These are phyloP conservation scores for Phalacrocorax pelagicus DNA, from an alignment of 2,113 vertebrate genomes.

Conservation along the genomic window DNA sequence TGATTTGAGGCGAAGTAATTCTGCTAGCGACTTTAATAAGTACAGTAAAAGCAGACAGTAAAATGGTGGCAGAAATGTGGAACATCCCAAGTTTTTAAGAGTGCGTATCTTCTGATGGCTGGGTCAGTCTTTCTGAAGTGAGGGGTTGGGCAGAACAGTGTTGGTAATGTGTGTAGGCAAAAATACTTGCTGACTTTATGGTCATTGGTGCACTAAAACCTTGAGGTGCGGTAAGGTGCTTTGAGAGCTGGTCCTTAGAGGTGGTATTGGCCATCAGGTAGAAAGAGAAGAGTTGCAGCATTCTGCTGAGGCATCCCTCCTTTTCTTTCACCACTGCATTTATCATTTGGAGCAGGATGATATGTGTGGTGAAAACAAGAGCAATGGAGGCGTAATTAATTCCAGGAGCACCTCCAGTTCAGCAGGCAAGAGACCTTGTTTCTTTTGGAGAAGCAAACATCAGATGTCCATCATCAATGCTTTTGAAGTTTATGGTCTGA, in stretches of 20 bases:
- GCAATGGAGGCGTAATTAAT: background rate
- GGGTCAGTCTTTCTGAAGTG: background rate
- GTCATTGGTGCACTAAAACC: background rate
- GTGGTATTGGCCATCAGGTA: background rate
- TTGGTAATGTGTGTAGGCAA: background rate
- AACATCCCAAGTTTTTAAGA: background rate
- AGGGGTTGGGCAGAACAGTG: accelerated
- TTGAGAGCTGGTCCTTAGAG: background rate
- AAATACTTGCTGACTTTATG: background rate
- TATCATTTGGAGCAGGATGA: background rate
- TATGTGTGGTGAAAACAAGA: background rate
- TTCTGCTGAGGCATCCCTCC: background rate
- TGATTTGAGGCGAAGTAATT: background rate
- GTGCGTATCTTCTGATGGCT: background rate
- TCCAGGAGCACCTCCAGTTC: background rate
- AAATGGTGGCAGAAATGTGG: background rate
- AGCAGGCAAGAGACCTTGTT: background rate
- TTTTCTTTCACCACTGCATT: background rate
- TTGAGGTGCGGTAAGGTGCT: background rate
- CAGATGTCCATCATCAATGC: background rate
- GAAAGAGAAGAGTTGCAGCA: background rate
- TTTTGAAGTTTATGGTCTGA: background rate
- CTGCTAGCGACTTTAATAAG: background rate
- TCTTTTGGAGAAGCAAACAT: background rate
- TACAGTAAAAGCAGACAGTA: background rate